These are phyloP conservation scores for Turdus rufiventris DNA, from an alignment of 2,113 vertebrate species.

Conservation along the genomic window DNA sequence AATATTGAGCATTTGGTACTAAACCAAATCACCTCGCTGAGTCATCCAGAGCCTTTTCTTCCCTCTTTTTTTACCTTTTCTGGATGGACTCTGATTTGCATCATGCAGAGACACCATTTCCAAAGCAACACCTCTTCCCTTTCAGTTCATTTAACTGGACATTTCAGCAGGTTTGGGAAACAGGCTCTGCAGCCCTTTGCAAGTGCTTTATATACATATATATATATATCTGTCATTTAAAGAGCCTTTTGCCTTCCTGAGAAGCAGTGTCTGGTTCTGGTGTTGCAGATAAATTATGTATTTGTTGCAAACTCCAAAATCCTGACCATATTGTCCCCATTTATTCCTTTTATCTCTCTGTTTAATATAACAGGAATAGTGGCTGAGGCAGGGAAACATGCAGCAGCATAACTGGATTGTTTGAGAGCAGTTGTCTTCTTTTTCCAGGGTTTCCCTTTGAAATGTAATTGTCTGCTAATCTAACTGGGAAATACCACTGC, in stretches of 20 bases:
- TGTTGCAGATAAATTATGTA: background rate
- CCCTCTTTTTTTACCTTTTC: background rate
- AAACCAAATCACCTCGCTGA: background rate
- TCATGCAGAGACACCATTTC: background rate
- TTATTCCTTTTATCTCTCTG: constrained; percentile 41
- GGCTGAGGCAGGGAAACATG: constrained; percentile 7
- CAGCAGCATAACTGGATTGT: background rate
- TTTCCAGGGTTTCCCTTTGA: constrained; percentile 32
- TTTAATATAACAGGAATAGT: background rate
- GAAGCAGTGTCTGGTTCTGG: background rate
- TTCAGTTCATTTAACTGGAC: background rate
- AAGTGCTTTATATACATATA: background rate
- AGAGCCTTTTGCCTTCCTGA: background rate
- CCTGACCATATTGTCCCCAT: constrained; percentile 7
- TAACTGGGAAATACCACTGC: background rate
- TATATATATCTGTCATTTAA: background rate
- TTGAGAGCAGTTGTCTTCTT: constrained; percentile 10
- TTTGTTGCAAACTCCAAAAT: constrained; percentile 14
- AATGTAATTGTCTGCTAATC: constrained; percentile 28
- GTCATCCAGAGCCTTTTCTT: constrained; percentile 2
- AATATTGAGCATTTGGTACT: background rate
- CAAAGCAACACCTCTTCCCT: background rate
- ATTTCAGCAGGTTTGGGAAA: background rate
- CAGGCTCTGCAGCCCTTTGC: background rate
- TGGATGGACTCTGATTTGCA: background rate